Evolutionary conservation across 2,888 invertebrate genomes (phyloP).

Genomic region (Dryococelus australis): DNA sequence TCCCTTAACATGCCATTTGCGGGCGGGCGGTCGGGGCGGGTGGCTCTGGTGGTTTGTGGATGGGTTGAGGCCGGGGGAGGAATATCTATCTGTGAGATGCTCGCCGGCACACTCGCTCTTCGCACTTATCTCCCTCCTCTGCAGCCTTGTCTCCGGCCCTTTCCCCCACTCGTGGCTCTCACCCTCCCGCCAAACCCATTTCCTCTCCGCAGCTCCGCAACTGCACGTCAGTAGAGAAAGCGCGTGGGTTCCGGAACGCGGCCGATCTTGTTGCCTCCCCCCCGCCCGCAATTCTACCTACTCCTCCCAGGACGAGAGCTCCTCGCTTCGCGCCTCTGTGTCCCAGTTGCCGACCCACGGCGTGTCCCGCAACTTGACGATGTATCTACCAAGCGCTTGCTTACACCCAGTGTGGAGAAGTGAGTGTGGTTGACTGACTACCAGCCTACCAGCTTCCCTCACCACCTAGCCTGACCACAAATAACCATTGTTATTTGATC

Average conservation of each 20-base stretch:
- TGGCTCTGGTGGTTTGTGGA: too few species aligned
- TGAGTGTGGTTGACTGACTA: too few species aligned
- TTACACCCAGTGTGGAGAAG: too few species aligned
- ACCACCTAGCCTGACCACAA: too few species aligned
- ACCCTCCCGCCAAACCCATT: background rate
- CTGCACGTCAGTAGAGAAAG: background rate
- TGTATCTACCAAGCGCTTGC: too few species aligned
- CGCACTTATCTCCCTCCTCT: background rate
- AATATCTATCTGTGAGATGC: background rate
- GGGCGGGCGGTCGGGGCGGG: background rate
- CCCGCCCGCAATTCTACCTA: background rate
- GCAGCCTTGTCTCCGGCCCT: background rate
- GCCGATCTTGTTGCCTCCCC: background rate
- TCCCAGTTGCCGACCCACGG: background rate
- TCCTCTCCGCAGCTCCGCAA: background rate
- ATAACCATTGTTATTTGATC: too few species aligned
- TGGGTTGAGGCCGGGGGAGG: too few species aligned
- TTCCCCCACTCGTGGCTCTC: background rate
- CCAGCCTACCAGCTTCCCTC: too few species aligned
- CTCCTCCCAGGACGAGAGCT: too few species aligned
- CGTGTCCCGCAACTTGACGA: too few species aligned
- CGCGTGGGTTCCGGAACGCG: background rate
- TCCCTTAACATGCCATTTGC: constrained; percentile 10
- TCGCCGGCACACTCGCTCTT: background rate
- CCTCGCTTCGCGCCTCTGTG: too few species aligned